Evolutionary conservation across 2,888 invertebrate genomes (phyloP).

Genomic region (Torymus tubicola): DNA sequence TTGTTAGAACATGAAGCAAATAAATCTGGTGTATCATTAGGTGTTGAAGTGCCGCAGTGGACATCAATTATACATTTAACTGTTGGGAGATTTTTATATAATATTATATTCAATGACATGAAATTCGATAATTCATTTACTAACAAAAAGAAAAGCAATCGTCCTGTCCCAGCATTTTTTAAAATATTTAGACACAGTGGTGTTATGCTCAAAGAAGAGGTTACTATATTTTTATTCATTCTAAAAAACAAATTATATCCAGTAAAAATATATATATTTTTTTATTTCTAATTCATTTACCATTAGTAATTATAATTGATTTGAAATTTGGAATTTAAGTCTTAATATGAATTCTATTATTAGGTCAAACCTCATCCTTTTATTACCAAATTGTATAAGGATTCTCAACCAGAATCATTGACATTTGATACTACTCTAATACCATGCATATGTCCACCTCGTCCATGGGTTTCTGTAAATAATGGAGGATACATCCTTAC

Average conservation of each 20-base stretch:
- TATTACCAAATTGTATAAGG: conserved; percentile 83
- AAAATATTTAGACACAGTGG: conserved; percentile 85
- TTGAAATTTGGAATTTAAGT: conserved; percentile 8
- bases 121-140: conserved; percentile 85
- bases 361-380: conserved; percentile 89
- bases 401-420: conserved; percentile 83
- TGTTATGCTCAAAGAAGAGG: conserved; percentile 82
- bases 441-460: conserved; percentile 90
- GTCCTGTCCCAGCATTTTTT: conserved; percentile 86
- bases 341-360: conserved; percentile 40
- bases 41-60: conserved; percentile 82
- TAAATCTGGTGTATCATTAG: conserved; percentile 72
- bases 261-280: neutral
- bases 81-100: conserved; percentile 91
- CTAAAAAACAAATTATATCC: neutral
- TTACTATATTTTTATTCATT: conserved; percentile 66
- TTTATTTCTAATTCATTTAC: neutral
- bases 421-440: conserved; percentile 84
- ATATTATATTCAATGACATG: conserved; percentile 90
- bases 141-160: conserved; percentile 74
- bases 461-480: conserved; percentile 86
- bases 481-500: conserved; percentile 88
- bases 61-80: conserved; percentile 80
- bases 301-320: neutral
- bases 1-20: conserved; percentile 78